Conservation (phyloP, 2,888 invertebrate species). For the Thysanoteuthis rhombus region DNA sequence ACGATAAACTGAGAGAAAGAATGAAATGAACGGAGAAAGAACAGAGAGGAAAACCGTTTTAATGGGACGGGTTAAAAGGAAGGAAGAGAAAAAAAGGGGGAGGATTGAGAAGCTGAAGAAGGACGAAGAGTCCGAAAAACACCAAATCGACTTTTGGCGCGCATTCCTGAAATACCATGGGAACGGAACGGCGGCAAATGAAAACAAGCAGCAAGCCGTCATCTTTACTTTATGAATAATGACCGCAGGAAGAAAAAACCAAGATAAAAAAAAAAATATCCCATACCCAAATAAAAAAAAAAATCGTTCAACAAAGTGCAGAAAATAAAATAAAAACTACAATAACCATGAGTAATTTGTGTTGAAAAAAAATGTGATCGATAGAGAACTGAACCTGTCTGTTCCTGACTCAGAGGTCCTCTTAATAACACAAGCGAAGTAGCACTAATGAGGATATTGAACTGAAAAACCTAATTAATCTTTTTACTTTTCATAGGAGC, state of each 20-base stretch:
- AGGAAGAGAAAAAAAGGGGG: too few species aligned
- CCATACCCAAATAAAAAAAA: background rate
- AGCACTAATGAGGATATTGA: background rate
- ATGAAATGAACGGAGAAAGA: background rate
- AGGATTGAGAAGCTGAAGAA: background rate
- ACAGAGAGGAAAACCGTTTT: background rate
- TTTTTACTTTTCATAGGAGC: background rate
- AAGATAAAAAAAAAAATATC: background rate
- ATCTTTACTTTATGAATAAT: slow-evolving; percentile 12
- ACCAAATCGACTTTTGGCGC: slow-evolving; percentile 12
- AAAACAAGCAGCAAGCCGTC: slow-evolving; percentile 12
- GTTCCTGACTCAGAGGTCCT: background rate
- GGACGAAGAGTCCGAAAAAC: background rate
- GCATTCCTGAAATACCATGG: slow-evolving; percentile 12
- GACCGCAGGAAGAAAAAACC: background rate
- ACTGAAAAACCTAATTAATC: slow-evolving; percentile 12
- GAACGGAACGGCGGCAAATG: background rate
- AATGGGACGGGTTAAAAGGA: background rate
- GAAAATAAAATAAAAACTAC: background rate
- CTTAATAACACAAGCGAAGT: background rate
- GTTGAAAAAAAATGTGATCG: background rate
- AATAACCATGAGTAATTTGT: background rate
- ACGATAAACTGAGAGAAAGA: background rate
- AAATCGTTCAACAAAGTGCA: background rate
- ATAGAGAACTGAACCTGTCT: background rate